Evolutionary conservation across 2,113 vertebrate genomes (phyloP).

Genomic region (Lethenteron reissneri): DNA sequence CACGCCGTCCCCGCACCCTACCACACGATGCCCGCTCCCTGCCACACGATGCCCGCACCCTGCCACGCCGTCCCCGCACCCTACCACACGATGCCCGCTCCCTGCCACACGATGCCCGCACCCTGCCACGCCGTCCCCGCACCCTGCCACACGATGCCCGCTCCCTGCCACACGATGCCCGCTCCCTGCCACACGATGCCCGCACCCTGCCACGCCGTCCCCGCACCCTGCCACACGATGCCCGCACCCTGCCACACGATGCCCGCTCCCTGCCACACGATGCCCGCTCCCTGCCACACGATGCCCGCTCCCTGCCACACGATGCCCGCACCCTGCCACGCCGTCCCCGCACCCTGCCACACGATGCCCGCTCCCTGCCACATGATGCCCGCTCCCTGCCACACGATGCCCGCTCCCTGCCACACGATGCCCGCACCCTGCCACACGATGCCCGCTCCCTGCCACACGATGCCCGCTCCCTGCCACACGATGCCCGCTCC

Average conservation of each 20-base stretch:
- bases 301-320: constrained; percentile 14
- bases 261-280: neutral
- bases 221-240: too few relatives aligned
- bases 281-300: too few relatives aligned
- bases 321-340: constrained; percentile 75
- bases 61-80: too few relatives aligned
- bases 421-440: too few relatives aligned
- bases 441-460: neutral
- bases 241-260: neutral
- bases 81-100: neutral
- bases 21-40: neutral
- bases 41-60: neutral
- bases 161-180: too few relatives aligned
- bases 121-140: constrained; percentile 29
- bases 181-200: neutral
- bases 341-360: neutral
- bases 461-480: neutral
- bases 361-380: too few relatives aligned
- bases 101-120: constrained; percentile 50
- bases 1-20: neutral
- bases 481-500: too few relatives aligned
- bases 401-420: neutral
- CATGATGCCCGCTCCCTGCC: neutral
- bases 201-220: neutral
- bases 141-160: neutral